A percentile compares a stretch with the other conserved stretches of the same genome.
These are phyloP conservation scores for Sesia bembeciformis DNA, from an alignment of 2,888 invertebrate genomes.

Conservation along the genomic window DNA sequence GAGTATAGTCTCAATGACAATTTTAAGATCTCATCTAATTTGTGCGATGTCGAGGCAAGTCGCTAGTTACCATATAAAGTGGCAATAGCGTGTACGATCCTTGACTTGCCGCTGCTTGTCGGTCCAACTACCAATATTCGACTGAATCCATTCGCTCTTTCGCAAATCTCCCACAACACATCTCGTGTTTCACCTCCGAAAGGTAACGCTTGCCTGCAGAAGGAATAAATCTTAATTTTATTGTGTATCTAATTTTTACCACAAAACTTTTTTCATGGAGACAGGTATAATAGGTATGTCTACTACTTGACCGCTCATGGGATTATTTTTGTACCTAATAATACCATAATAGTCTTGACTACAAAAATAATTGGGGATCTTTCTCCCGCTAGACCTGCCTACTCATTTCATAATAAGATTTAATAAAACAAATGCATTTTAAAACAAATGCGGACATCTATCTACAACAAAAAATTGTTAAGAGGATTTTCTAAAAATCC, in stretches of 20 bases:
- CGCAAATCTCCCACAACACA: constrained; percentile 51
- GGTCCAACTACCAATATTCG: constrained; percentile 43
- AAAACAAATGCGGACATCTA: no score
- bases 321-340: no score
- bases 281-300: no score
- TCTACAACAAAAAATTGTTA: neutral
- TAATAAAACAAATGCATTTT: no score
- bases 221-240: neutral
- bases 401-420: no score
- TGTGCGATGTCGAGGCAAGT: neutral
- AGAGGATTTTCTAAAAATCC: neutral
- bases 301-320: no score
- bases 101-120: constrained; percentile 32
- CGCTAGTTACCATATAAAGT: constrained; percentile 30
- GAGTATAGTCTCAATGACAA: no score
- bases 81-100: constrained; percentile 35
- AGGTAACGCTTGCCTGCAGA: constrained; percentile 26
- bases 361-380: no score
- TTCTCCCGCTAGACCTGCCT: no score
- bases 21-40: neutral
- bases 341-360: no score
- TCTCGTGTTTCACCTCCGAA: constrained; percentile 35
- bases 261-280: no score
- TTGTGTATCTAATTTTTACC: no score
- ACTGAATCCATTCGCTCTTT: constrained; percentile 24